These are phyloP conservation scores for Hipposideros larvatus DNA, from an alignment of 2,797 vertebrate species.

Conservation along the genomic window DNA sequence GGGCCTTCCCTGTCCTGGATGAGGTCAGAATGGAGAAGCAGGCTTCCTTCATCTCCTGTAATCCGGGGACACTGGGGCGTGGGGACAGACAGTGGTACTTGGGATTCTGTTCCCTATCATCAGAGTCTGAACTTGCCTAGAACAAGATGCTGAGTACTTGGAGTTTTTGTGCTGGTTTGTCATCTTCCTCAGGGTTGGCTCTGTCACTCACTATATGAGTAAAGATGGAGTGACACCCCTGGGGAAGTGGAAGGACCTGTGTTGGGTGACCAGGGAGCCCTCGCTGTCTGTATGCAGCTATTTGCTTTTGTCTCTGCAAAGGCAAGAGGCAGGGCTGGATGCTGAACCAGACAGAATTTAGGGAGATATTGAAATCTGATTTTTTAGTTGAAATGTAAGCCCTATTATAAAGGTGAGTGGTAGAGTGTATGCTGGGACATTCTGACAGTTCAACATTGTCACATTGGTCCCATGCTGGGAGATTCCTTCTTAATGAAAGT, in stretches of 20 bases:
- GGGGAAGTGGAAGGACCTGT: not conserved
- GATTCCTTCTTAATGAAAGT: not conserved
- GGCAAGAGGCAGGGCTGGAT: not conserved
- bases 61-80: accelerated
- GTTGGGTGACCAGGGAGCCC: accelerated
- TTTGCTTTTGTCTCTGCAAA: not conserved
- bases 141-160: not conserved
- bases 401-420: accelerated
- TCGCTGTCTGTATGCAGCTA: accelerated
- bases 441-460: not conserved
- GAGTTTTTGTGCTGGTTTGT: not conserved
- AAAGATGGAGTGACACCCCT: accelerated
- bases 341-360: not conserved
- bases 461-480: not conserved
- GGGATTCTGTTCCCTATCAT: accelerated
- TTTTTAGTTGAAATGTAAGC: not conserved
- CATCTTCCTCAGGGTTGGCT: accelerated
- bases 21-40: not conserved
- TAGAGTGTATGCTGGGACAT: not conserved
- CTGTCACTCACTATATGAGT: not conserved
- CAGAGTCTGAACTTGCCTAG: not conserved
- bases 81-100: accelerated
- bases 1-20: accelerated
- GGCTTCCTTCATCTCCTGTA: accelerated
- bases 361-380: not conserved